Evolutionary conservation across 2,113 vertebrate genomes (phyloP), one percentile per base, ranked within the genome.

Genomic region (Chrysochloris asiatica): DNA sequence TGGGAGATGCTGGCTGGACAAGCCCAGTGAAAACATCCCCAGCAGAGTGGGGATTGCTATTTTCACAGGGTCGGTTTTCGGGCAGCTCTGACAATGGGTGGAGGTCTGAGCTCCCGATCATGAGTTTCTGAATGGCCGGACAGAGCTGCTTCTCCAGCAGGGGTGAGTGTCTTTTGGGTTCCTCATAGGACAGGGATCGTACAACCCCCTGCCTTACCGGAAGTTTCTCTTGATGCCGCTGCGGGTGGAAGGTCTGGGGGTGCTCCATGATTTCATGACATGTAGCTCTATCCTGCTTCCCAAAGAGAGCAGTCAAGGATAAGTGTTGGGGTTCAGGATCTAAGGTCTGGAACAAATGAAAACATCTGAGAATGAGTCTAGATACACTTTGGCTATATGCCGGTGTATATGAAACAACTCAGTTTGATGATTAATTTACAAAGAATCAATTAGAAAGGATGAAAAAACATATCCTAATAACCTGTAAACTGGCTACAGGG

Each of bases 41-140:
- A 0, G 45, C n/a, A 0, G 93, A 13, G 45, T 93, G 63, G 85
- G 96, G 0, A 0, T 16, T 93, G 83, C 98, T 98, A 0, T 98
- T 98, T 82, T 98, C 97, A 89, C 97, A 98, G 16, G 98, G 96
- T 4, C 96, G 94, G 96, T 96, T 98, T 94, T 99, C 98, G 0
- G 98, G 98, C 38, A 98, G 97, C 96, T 99, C 98, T 0, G 98
- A 97, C 8, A 99, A 77, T 0, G 98, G 98, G 2, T 98, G 98
- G 0, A 99, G 98, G 24, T 97, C 98, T 0, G 96, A 56, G 3
- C 97, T 97, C 21, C 98, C 97, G 52, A 98, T 97, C 98, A 99
- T 98, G 4, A 99, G 98, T 96, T 99, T 99, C 95, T 99, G 98
- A 93, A 99, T 98, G 94, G 99, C 99, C 0, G 99, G 98, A 54